Conservation (phyloP, 2,888 invertebrate genomes). For the Cataglyphis albicans region DNA sequence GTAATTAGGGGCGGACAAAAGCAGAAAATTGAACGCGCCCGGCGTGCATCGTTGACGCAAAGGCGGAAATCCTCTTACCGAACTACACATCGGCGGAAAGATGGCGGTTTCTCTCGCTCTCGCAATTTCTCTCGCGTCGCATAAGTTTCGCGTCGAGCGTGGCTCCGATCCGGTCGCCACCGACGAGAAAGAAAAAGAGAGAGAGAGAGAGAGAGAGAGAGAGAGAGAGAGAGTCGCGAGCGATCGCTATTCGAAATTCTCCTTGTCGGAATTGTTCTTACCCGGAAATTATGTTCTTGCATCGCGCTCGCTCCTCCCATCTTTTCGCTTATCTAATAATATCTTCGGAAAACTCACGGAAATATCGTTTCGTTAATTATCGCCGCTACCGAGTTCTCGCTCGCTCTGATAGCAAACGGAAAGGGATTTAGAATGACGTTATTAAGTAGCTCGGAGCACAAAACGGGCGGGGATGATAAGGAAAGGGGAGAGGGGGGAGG, state of each 20-base stretch:
- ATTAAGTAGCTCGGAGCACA: not conserved
- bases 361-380: conserved; percentile 25
- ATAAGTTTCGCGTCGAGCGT: conserved; percentile 39
- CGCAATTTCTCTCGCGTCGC: conserved; percentile 40
- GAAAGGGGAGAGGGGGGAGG: not conserved
- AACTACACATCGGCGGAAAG: conserved; percentile 53
- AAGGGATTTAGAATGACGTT: not conserved
- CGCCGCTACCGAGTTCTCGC: not conserved
- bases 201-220: not conserved
- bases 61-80: conserved; percentile 53
- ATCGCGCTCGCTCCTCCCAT: not conserved
- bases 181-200: not conserved
- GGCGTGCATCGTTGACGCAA: conserved; percentile 52
- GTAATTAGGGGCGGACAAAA: conserved; percentile 56
- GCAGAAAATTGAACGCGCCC: conserved; percentile 55
- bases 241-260: conserved; percentile 30
- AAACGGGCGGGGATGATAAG: not conserved
- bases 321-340: conserved; percentile 20
- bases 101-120: conserved; percentile 44
- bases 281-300: conserved; percentile 5
- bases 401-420: not conserved
- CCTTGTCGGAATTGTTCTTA: conserved; percentile 20
- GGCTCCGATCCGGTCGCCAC: conserved; percentile 40
- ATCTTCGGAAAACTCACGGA: conserved; percentile 11
- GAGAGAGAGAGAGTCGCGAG: conserved; percentile 32